These are phyloP conservation scores for Lasius platythorax DNA, from an alignment of 2,888 invertebrate genomes.

Conservation along the genomic window DNA sequence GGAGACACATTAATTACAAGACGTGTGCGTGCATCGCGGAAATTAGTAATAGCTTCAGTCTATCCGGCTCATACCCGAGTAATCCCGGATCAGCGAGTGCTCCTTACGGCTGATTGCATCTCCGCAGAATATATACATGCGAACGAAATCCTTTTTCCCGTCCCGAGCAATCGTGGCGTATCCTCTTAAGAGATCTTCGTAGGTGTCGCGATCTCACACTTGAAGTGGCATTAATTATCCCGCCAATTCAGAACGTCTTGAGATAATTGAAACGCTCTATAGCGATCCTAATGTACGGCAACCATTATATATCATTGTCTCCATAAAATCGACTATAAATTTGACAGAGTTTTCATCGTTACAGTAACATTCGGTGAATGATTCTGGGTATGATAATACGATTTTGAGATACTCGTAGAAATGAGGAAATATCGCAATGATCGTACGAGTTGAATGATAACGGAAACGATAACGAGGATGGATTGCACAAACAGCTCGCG, in stretches of 20 bases:
- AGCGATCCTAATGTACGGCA: neutral
- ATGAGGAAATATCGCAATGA: neutral
- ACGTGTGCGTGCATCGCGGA: slow-evolving; percentile 65
- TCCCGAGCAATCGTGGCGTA: neutral
- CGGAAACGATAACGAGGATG: neutral
- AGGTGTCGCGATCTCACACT: neutral
- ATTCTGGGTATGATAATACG: neutral
- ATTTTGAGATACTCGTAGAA: neutral
- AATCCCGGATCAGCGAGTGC: slow-evolving; percentile 57
- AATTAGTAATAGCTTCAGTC: slow-evolving; percentile 76
- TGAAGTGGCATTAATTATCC: neutral
- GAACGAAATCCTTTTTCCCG: slow-evolving; percentile 12
- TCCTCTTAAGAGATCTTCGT: neutral
- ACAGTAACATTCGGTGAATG: neutral
- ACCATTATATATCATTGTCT: neutral
- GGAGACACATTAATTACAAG: slow-evolving; percentile 57
- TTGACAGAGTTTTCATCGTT: neutral
- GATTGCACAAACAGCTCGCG: neutral
- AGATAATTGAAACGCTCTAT: neutral
- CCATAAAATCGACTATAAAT: neutral
- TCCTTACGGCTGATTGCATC: slow-evolving; percentile 42
- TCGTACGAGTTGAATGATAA: neutral
- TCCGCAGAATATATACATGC: slow-evolving; percentile 13
- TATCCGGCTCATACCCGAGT: slow-evolving; percentile 71
- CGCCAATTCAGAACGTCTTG: neutral